phyloP scores from a whole-genome alignment of 2,113 vertebrate genomes.

The Herpailurus yagouaroundi region DNA sequence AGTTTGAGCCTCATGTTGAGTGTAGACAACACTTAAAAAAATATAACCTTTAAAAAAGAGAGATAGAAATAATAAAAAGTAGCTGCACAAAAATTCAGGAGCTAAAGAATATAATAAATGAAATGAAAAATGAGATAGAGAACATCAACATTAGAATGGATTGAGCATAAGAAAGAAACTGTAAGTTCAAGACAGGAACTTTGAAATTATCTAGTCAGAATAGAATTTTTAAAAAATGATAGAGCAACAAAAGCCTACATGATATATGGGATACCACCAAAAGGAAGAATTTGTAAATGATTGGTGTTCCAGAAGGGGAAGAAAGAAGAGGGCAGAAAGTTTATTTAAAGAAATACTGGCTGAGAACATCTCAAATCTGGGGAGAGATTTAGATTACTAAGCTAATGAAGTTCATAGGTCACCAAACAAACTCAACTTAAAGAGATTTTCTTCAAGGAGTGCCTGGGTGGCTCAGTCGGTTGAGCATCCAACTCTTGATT shows the following conservation, averaged over 20 bases:
- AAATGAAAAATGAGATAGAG: neutral
- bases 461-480: too few species aligned
- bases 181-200: neutral
- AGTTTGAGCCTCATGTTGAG: neutral
- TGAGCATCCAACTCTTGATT: too few species aligned
- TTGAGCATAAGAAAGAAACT: neutral
- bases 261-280: neutral
- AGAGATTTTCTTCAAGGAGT: neutral
- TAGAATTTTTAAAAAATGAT: neutral
- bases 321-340: neutral
- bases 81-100: neutral
- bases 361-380: neutral
- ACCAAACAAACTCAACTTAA: neutral
- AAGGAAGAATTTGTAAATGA: neutral
- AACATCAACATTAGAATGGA: neutral
- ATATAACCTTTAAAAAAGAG: neutral
- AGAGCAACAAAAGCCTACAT: neutral
- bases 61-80: neutral
- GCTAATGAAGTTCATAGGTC: neutral
- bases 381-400: neutral
- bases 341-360: neutral
- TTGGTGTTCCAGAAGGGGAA: neutral
- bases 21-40: neutral
- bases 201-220: neutral
- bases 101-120: neutral